Evolutionary conservation across 2,888 invertebrate species (phyloP), one percentile per base, ranked within the genome.

Genomic region (Dryocosmus kuriphilus): DNA sequence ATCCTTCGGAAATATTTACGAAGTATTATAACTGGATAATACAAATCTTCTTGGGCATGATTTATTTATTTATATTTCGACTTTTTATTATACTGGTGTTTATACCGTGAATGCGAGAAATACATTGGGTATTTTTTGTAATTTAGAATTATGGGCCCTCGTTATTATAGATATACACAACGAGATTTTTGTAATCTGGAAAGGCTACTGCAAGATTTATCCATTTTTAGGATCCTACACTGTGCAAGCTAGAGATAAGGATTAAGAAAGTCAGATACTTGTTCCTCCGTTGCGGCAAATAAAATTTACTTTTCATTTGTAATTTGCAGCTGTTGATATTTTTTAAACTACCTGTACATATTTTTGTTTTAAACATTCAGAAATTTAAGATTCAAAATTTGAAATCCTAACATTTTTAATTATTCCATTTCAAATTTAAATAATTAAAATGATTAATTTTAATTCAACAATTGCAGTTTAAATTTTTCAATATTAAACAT

Each of bases 11-110:
- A 71, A 30, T 41, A 71, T 51, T 51, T 71, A n/a, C 51, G 30
- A 27, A 30, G 51, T 71, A 71, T 71, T 71, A 71, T 51, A 24
- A 7, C n/a, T 51, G 8, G 27, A 51, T 71, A 71, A 71, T 71
- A 71, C 51, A 41, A 67, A 51, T 51, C 24, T 51, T 41, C 41
- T 46, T 30, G n/a, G 19, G n/a, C 46, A 71, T 51, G 51, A 32
- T 35, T n/a, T 35, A 62, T 63, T 63, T 63, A 22, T 63, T 60
- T 60, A 63, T 63, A 22, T 35, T 22, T 63, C 9, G 2, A 11
- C 9, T n/a, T 63, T 35, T 63, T 63, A 63, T 32, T 30, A n/a
- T 62, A 32, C n/a, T 60, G 60, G 27, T 60, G 27, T 22, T 55
- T 60, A 60, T 27, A 16, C 60, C 60, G 60, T 27, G 27, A 60